These are phyloP conservation scores for Hoplias malabaricus DNA, from an alignment of 2,113 vertebrate species.

Conservation along the genomic window DNA sequence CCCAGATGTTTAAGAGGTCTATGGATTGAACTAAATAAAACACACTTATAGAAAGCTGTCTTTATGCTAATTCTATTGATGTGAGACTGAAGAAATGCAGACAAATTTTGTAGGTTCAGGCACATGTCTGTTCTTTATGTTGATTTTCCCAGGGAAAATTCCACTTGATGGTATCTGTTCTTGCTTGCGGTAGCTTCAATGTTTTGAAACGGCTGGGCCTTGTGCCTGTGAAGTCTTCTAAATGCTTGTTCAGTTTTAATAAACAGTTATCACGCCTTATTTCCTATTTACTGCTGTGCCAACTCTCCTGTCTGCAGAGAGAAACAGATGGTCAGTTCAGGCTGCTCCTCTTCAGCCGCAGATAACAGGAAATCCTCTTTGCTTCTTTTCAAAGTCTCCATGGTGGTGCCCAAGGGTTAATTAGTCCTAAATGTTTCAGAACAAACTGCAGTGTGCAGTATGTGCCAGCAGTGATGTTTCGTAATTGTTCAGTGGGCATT, in stretches of 20 bases:
- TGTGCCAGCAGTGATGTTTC: background rate
- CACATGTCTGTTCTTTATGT: background rate
- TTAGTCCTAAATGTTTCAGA: background rate
- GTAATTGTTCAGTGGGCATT: background rate
- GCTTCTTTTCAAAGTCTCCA: conserved; percentile 3
- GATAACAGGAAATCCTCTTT: conserved; percentile 27
- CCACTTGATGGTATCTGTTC: background rate
- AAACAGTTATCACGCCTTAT: conserved; percentile 11
- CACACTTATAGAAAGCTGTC: background rate
- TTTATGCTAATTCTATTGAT: background rate
- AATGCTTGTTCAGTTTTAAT: conserved; percentile 11
- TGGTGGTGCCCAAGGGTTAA: conserved; percentile 20
- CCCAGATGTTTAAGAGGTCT: background rate
- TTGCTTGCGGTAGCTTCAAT: background rate
- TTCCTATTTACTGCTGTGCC: background rate
- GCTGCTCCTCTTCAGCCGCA: conserved; percentile 20
- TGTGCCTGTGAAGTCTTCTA: background rate
- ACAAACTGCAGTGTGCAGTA: background rate
- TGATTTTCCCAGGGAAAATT: background rate
- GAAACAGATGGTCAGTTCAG: conserved; percentile 41
- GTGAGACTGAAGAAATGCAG: background rate
- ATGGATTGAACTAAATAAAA: background rate
- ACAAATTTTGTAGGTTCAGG: too few relatives aligned
- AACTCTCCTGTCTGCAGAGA: conserved; percentile 15
- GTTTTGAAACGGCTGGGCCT: background rate